Evolutionary conservation across 2,888 invertebrate species (phyloP), one percentile per base, ranked within the genome.

Genomic region (Parnassius mnemosyne): DNA sequence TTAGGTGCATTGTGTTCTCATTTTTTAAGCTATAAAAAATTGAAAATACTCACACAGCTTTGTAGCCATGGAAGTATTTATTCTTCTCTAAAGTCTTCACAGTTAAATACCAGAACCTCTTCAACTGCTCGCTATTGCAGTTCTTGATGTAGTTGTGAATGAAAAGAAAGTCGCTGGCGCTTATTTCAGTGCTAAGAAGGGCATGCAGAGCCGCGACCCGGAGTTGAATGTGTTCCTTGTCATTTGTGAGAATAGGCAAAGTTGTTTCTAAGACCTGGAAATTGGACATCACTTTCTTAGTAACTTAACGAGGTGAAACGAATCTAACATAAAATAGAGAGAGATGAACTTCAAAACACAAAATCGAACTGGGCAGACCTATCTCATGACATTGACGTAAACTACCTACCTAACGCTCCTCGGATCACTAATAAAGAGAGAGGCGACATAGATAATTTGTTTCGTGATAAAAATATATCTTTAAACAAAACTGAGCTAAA

Each of bases 91-190:
- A 85, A 60, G 94, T 95, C 66, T 94, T 94, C 42, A 95, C 85
- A 0, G 95, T 95, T 0, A 95, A 94, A 65, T 94, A 94, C 89
- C 95, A 96, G 79, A 93, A 95, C 68, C 95, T 92, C 67, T 94
- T 94, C 67, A 96, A 83, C 72, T 95, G 95, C 7, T 92, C 92
- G 71, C 93, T 93, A 0, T 90, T 91, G 65, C 94, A 94, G 10
- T 84, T 87, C 69, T 90, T 92, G 72, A 96, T 94, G 68, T 94
- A 94, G 79, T 94, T 94, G 74, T 94, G 94, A 3, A 95, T 86
- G 63, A 94, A 94, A 66, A 95, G 92, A 55, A 95, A 90, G 56
- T 95, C 93, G 0, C 93, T 93, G 9, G 94, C 92, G 0, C 94
- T 90, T 7, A 95, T 94, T 66, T 93, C 93, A 0, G 95, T 94